A percentile compares a stretch with the other conserved stretches of the same genome.
These are phyloP conservation scores for Drosophila gunungcola DNA, from an alignment of 1,140 invertebrate species.

Conservation along the genomic window DNA sequence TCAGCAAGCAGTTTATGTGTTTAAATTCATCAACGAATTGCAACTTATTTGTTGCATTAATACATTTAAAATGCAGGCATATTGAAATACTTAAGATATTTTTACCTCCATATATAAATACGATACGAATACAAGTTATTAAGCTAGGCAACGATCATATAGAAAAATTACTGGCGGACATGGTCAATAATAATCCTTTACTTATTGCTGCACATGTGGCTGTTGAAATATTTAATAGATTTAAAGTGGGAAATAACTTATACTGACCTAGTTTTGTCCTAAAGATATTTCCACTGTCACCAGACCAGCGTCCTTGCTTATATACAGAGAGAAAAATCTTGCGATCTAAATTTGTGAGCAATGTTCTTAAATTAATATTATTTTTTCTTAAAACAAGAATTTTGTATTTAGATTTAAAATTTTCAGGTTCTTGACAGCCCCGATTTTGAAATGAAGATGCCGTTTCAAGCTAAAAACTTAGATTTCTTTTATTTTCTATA, in stretches of 20 bases:
- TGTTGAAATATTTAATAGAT: conserved; percentile 14
- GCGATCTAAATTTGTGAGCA: no score
- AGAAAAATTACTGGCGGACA: background rate
- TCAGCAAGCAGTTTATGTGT: no score
- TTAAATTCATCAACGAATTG: background rate
- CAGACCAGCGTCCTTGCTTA: background rate
- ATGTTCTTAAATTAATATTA: no score
- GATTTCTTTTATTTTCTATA: no score
- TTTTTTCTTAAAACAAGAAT: no score
- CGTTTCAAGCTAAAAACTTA: no score
- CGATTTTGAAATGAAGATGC: no score
- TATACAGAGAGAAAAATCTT: no score
- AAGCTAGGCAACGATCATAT: background rate
- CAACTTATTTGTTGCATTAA: background rate
- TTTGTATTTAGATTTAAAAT: no score
- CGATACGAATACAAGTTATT: background rate
- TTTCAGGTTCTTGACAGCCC: no score
- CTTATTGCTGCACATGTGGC: conserved; percentile 9
- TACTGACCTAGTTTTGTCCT: conserved; percentile 3
- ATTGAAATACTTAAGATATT: background rate
- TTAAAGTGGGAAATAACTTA: background rate
- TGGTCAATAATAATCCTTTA: conserved; percentile 11
- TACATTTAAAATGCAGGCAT: background rate
- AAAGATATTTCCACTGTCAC: conserved; percentile 11
- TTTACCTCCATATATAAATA: background rate